Conservation (phyloP, 2,797 vertebrate species). For the Amazona ochrocephala region DNA sequence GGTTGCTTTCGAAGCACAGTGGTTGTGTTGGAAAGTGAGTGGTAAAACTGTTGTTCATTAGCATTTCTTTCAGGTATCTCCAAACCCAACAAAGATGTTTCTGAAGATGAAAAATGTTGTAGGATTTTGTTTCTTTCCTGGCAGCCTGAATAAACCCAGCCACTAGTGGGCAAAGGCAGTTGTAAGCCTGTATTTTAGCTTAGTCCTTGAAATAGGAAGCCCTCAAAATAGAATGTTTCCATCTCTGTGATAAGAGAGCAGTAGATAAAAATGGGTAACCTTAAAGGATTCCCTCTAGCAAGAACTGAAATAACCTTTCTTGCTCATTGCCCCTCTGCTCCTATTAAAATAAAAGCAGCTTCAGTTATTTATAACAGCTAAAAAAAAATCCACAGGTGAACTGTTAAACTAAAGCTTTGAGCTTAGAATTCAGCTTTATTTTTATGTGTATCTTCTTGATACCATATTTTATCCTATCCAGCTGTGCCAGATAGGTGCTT, state of each 20-base stretch:
- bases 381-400: neutral
- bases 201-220: neutral
- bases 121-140: neutral
- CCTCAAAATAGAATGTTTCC: neutral
- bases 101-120: conserved; percentile 7
- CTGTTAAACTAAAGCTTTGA: neutral
- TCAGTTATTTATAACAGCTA: neutral
- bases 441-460: neutral
- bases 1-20: conserved; percentile 44
- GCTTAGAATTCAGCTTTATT: neutral
- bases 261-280: neutral
- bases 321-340: neutral
- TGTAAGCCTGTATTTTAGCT: neutral
- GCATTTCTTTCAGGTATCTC: neutral
- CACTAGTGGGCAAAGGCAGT: neutral
- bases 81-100: conserved; percentile 32
- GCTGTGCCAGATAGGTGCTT: neutral
- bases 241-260: neutral
- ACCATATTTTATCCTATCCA: neutral
- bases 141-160: neutral
- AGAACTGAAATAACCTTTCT: neutral
- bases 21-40: neutral
- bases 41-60: conserved; percentile 24
- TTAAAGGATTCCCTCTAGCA: neutral
- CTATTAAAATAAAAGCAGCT: neutral